Conservation (phyloP, 1,140 invertebrate genomes). For the Bombus picipes region DNA sequence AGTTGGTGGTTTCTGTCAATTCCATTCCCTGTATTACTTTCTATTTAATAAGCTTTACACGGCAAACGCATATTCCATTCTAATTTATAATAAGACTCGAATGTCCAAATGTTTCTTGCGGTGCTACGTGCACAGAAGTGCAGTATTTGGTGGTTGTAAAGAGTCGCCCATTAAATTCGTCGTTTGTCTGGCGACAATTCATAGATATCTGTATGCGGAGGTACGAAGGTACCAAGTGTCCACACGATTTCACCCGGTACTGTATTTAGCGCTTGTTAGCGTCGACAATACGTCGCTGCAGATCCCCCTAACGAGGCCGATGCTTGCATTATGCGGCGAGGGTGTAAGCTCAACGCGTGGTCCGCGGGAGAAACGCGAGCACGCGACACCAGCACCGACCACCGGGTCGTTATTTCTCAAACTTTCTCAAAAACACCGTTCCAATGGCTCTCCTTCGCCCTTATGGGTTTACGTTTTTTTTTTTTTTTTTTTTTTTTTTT, state of each 20-base stretch:
- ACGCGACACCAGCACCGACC: slow-evolving; percentile 40
- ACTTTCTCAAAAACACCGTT: background rate
- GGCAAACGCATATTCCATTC: no score
- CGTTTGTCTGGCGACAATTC: background rate
- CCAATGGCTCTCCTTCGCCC: background rate
- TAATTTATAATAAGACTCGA: no score
- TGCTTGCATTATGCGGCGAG: slow-evolving; percentile 67
- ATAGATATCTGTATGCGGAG: background rate
- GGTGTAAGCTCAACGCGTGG: slow-evolving; percentile 69
- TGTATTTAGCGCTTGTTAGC: slow-evolving; percentile 82
- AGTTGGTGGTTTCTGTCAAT: no score
- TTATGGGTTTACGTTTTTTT: background rate
- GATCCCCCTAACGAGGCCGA: slow-evolving; percentile 80
- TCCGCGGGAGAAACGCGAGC: slow-evolving; percentile 45
- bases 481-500: background rate
- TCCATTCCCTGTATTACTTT: no score
- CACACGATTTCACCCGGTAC: slow-evolving; percentile 71
- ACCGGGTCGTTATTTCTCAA: slow-evolving; percentile 41
- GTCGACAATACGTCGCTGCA: slow-evolving; percentile 76
- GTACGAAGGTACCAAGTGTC: slow-evolving; percentile 51
- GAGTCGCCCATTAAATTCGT: slow-evolving; percentile 15
- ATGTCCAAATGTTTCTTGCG: background rate
- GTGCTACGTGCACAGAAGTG: no score
- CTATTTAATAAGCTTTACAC: no score
- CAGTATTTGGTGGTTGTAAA: background rate